phyloP scores from a whole-genome alignment of 2,888 invertebrate genomes.

The Asteroscopus sphinx region DNA sequence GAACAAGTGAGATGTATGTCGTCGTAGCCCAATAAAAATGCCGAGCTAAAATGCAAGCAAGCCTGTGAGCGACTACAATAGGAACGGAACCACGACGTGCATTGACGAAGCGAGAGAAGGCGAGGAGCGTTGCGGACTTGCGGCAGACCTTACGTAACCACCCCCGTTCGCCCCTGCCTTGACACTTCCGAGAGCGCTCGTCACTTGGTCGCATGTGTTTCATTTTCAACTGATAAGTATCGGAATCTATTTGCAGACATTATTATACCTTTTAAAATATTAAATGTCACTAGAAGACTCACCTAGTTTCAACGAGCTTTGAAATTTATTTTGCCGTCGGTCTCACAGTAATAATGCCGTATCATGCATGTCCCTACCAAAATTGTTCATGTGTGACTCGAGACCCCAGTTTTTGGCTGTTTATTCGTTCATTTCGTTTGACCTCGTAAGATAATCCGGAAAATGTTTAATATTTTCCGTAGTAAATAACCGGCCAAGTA shows the following conservation, averaged over 20 bases:
- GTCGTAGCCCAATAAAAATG: slow-evolving; percentile 64
- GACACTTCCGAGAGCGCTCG: slow-evolving; percentile 73
- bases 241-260: slow-evolving; percentile 25
- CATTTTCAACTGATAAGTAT: slow-evolving; percentile 53
- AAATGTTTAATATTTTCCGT: slow-evolving; percentile 1
- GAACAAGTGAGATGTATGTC: slow-evolving; percentile 50
- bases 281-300: slow-evolving; percentile 10
- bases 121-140: slow-evolving; percentile 66
- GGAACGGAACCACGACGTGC: slow-evolving; percentile 63
- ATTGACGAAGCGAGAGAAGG: slow-evolving; percentile 60
- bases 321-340: slow-evolving; percentile 9
- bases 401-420: slow-evolving; percentile 3
- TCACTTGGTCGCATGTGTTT: slow-evolving; percentile 50
- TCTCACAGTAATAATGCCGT: slow-evolving; percentile 1
- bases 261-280: slow-evolving; percentile 23
- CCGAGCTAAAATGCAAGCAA: slow-evolving; percentile 71
- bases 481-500: slow-evolving; percentile 1
- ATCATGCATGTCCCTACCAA: slow-evolving; percentile 7
- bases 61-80: slow-evolving; percentile 72
- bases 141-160: slow-evolving; percentile 77
- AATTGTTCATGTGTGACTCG: slow-evolving; percentile 9
- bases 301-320: slow-evolving; percentile 16
- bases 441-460: slow-evolving; percentile 6
- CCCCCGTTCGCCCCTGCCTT: slow-evolving; percentile 63
- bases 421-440: slow-evolving; percentile 6